Evolutionary conservation across 2,888 invertebrate genomes (phyloP).

Genomic region (Ectemnius lituratus): DNA sequence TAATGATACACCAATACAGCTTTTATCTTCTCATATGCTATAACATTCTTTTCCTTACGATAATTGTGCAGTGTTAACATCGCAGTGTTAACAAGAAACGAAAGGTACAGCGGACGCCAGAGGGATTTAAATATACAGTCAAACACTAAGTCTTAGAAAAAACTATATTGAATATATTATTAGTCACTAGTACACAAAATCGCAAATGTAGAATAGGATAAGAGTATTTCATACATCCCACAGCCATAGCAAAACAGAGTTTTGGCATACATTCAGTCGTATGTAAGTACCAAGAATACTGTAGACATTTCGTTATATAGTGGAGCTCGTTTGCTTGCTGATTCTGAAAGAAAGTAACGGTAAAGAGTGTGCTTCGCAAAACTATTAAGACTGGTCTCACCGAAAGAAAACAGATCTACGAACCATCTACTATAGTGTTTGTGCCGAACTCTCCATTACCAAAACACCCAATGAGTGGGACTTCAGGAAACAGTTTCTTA

Average conservation of each 20-base stretch:
- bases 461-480: constrained; percentile 70
- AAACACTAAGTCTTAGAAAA: too few relatives aligned
- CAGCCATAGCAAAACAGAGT: constrained; percentile 3
- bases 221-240: not conserved
- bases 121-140: too few relatives aligned
- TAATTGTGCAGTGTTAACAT: too few relatives aligned
- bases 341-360: constrained; percentile 31
- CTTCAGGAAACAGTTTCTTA: constrained; percentile 68
- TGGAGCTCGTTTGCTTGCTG: not conserved
- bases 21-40: too few relatives aligned
- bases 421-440: constrained; percentile 54
- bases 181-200: too few relatives aligned
- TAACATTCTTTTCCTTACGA: too few relatives aligned
- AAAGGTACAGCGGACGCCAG: too few relatives aligned
- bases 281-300: constrained; percentile 70
- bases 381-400: not conserved
- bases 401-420: not conserved
- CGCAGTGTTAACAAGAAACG: too few relatives aligned
- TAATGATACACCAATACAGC: too few relatives aligned
- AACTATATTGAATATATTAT: too few relatives aligned
- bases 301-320: constrained; percentile 56
- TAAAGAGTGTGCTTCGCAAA: not conserved
- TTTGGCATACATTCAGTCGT: constrained; percentile 50
- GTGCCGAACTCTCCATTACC: constrained; percentile 73
- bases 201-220: too few relatives aligned